Base-by-base conservation (phyloP, 1,140 invertebrate species). In the Lamellibrachia luymesi region DNA sequence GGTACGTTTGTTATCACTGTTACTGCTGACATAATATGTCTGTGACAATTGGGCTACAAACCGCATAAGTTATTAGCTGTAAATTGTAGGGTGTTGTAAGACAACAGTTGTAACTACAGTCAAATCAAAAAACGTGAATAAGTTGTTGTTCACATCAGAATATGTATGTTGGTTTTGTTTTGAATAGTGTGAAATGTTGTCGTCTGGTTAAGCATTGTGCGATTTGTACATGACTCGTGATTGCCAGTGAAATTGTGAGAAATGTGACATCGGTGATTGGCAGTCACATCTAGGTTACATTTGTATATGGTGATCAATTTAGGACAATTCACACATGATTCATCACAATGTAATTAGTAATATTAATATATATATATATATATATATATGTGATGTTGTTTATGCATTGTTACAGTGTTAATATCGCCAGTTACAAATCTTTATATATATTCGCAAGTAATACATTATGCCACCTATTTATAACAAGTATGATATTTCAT, bases 1-100 rank as follows among this genome's bases (percentile, higher is more conserved):
- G 98, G 98, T 99, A 97, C 97, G 96, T 80, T 80, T 80, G 64
- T 80, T 10, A 80, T 80, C 64, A 10, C 64, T 80, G 6, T 95
- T 93, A 90, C 56, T 93, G 94, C 93, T 92, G 93, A 13, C 89
- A 25, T 27, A 80, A 25, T 27, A 80, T 17, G 25, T 22, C 64
- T 80, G 64, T 80, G 52, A 56, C 52, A 38, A 38, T 38, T 38
- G 38, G 38, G 38, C 38, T 38, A 38, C 38, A 56, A 6, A 56
- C 52, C 1, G 52, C 52, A 13, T 56, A 6, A 56, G 13, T 13
- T 56, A 56, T 6, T 13, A 56, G 52, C 52, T 56, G 6, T 56
- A 13, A 56, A 56, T 7, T 56, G 52, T 56, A 56, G 6, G 6
- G 13, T 56, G 52, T 56, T 13, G 38, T 38, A 56, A 13, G 52